phyloP scores from a whole-genome alignment of 2,113 vertebrate species.

The Elanus axillaris region DNA sequence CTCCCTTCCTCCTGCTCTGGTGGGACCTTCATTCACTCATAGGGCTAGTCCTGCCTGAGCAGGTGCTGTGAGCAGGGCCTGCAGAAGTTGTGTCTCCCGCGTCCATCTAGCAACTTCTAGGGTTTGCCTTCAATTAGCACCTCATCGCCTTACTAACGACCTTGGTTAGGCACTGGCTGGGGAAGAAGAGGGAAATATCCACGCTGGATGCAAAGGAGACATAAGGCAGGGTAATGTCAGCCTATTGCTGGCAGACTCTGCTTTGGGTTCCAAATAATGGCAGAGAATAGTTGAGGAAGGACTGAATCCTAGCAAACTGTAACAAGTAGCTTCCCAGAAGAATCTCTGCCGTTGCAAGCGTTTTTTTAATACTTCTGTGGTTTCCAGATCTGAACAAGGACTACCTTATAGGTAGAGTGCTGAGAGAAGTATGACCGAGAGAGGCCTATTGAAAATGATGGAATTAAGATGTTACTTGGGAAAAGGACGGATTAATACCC shows the following conservation, averaged over 20 bases:
- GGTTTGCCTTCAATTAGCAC: neutral
- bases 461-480: slow-evolving; percentile 20
- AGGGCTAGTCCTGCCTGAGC: neutral
- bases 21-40: neutral
- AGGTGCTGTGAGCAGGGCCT: neutral
- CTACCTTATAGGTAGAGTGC: neutral
- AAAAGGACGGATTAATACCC: slow-evolving; percentile 15
- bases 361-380: neutral
- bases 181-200: neutral
- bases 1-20: neutral
- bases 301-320: neutral
- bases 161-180: neutral
- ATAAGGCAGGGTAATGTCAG: neutral
- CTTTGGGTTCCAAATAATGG: neutral
- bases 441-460: neutral
- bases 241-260: neutral
- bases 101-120: neutral
- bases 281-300: neutral
- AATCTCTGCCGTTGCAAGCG: neutral
- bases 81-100: neutral
- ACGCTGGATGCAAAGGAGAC: neutral
- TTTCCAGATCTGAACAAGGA: neutral
- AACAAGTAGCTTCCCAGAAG: neutral
- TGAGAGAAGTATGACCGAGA: neutral
- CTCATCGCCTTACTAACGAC: neutral